Base-by-base conservation (phyloP, 2,888 invertebrate genomes). In the Harpalus rufipes region DNA sequence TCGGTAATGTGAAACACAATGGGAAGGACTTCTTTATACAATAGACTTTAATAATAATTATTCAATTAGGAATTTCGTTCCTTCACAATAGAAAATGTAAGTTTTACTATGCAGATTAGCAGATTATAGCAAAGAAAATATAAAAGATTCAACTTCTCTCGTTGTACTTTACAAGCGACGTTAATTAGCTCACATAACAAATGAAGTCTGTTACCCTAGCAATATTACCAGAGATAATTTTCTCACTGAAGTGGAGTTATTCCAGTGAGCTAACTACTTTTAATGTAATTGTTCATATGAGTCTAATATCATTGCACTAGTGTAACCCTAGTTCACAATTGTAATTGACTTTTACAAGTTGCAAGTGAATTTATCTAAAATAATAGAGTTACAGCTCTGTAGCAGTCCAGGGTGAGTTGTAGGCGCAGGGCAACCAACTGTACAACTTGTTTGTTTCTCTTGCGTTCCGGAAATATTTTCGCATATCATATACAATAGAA, bases 331-430 rank as follows among this genome's bases (percentile, higher is more conserved):
- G 68, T 32, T 68, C 39, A 41, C 16, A 74, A 44, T 74, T 74
- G 44, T 41, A 74, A 44, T 44, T 44, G 72, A 72, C 72, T 74
- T 68, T 68, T 74, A 12, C 39, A 74, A 74, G 72, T 44, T 41
- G 41, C 16, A 41, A 44, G 72, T 74, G 44, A 74, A 74, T 74
- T 74, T 74, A 44, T 74, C 72, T 74, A 44, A 41, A 74, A 44
- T 74, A 74, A 74, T 44, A 74, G 44, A 74, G 72, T 74, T 74
- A 74, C 21, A 16, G 18, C 21, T 51, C 72, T 72, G 41, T 41
- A 44, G 44, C 32, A 39, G 39, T 16, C 21, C 16, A 16, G 8
- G 25, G 21, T 25, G 25, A 39, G 12, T 25, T 68, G 16, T 51
- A 41, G 72, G 7, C 51, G 16, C 72, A 41, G 72, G 7, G 72